Conservation (phyloP, 2,888 invertebrate genomes). For the Aleiodes leptofemur region DNA sequence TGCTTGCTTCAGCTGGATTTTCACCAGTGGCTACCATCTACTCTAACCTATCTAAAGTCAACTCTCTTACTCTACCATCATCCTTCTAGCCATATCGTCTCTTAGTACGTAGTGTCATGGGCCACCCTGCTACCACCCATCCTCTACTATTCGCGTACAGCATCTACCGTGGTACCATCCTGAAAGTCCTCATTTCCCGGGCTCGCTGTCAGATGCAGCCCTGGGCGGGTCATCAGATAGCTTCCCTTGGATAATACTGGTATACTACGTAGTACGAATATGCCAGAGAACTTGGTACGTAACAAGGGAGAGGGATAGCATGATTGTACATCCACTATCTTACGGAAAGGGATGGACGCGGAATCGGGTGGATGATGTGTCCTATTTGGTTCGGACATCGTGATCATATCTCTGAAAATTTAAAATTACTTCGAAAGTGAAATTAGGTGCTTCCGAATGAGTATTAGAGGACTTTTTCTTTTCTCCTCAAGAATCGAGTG, state of each 20-base stretch:
- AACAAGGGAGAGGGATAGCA: constrained; percentile 43
- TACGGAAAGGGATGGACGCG: constrained; percentile 34
- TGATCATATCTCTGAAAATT: no score
- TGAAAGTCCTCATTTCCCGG: constrained; percentile 71
- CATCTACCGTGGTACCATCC: constrained; percentile 47
- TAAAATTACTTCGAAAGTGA: no score
- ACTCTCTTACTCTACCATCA: constrained; percentile 46
- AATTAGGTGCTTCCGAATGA: no score
- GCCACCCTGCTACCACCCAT: constrained; percentile 52
- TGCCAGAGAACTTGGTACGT: constrained; percentile 41
- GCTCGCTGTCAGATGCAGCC: constrained; percentile 72
- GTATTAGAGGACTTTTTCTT: no score
- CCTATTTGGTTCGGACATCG: constrained; percentile 41
- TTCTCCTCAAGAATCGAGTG: no score
- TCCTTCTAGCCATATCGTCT: constrained; percentile 39
- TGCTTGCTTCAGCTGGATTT: constrained; percentile 33
- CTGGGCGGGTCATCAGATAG: constrained; percentile 74
- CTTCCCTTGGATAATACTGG: constrained; percentile 69
- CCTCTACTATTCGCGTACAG: constrained; percentile 25
- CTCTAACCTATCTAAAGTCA: constrained; percentile 42
- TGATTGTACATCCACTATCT: constrained; percentile 17
- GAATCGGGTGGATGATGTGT: constrained; percentile 43
- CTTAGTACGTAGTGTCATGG: constrained; percentile 52
- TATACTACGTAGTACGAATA: constrained; percentile 50
- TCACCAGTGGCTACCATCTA: constrained; percentile 39